Evolutionary conservation across 2,797 vertebrate species (phyloP).

Genomic region (Menidia menidia): DNA sequence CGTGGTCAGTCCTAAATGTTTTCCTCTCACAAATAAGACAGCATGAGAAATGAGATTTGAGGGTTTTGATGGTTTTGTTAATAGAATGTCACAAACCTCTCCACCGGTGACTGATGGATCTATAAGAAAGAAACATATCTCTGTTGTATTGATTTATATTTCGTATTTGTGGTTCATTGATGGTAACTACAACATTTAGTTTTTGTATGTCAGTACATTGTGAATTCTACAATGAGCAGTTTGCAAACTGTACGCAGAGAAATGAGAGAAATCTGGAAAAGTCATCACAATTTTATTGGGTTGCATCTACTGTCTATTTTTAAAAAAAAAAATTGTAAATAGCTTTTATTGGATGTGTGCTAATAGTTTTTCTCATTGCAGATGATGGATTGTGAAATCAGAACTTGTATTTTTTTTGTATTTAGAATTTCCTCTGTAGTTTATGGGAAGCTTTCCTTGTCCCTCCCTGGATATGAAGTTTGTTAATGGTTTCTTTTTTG

Average conservation of each 20-base stretch:
- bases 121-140: constrained; percentile 12
- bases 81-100: constrained; percentile 22
- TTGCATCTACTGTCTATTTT: no score
- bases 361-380: neutral
- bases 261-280: neutral
- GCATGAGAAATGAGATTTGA: neutral
- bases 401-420: neutral
- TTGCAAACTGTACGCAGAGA: neutral
- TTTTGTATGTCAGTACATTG: neutral
- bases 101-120: neutral
- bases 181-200: no score
- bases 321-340: neutral
- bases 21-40: constrained; percentile 10
- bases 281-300: neutral
- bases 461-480: neutral
- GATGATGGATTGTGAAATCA: neutral
- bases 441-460: neutral
- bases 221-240: neutral
- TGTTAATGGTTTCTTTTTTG: neutral
- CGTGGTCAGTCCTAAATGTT: neutral
- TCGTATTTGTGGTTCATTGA: neutral
- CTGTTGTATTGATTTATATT: neutral
- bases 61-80: constrained; percentile 17
- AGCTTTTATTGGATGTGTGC: neutral
- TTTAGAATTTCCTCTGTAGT: neutral